Conservation (phyloP, 2,888 invertebrate genomes). For the Leptopterna dolabrata region DNA sequence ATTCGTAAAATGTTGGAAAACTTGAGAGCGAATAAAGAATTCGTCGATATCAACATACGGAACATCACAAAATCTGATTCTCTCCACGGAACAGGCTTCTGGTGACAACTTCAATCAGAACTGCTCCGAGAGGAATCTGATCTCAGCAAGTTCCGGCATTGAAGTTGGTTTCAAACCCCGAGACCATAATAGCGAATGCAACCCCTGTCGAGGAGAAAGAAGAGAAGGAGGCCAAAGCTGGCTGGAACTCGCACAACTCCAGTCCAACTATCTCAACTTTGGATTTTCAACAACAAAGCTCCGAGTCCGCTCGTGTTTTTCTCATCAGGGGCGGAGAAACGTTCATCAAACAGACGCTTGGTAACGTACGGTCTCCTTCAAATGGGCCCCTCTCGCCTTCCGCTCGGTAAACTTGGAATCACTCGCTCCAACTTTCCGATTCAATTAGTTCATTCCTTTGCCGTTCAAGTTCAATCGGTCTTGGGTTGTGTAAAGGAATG, state of each 20-base stretch:
- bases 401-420: neutral
- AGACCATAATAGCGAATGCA: neutral
- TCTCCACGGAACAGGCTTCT: no score
- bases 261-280: neutral
- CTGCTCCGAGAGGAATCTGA: neutral
- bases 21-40: no score
- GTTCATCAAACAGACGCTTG: neutral
- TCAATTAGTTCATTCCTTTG: conserved; percentile 6
- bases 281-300: neutral
- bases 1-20: no score
- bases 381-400: neutral
- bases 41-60: no score
- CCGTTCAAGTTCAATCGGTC: neutral
- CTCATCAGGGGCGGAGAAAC: neutral
- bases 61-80: no score
- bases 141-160: neutral
- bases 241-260: neutral
- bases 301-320: conserved; percentile 1
- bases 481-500: neutral
- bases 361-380: neutral
- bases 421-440: neutral
- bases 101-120: neutral
- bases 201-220: neutral
- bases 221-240: neutral
- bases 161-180: neutral